A percentile compares a stretch with the other conserved stretches of the same genome.
Evolutionary conservation across 2,888 invertebrate genomes (phyloP).

Genomic region (Capitulum mitella): DNA sequence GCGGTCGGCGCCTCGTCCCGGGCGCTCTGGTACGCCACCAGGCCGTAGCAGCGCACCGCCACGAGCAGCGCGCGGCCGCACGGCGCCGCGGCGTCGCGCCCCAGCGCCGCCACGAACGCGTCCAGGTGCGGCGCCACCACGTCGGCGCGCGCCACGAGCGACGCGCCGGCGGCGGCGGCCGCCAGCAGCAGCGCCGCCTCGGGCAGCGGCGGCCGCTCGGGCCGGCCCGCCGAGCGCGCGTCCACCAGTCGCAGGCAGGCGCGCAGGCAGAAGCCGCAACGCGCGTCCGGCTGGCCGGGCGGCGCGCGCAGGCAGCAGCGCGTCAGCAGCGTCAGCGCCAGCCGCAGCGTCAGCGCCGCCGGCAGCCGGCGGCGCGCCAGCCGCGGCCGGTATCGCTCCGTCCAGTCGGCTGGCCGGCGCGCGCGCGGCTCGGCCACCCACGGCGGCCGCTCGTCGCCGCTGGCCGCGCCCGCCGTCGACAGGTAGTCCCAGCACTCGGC

Average conservation of each 20-base stretch:
- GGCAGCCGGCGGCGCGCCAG: neutral
- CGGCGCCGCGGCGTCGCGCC: neutral
- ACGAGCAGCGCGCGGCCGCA: neutral
- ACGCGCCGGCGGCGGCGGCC: neutral
- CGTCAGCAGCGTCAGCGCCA: neutral
- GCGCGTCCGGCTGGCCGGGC: neutral
- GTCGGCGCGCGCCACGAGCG: neutral
- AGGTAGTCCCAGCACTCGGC: neutral
- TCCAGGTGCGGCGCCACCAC: constrained; percentile 21
- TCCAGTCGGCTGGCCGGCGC: neutral
- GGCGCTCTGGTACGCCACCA: neutral
- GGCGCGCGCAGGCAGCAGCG: neutral
- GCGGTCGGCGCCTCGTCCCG: neutral
- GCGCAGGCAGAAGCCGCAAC: neutral
- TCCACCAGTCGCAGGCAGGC: constrained; percentile 16
- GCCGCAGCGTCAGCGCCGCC: neutral
- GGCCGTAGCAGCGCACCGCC: neutral
- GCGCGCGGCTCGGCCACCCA: neutral
- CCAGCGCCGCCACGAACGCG: neutral
- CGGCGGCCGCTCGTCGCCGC: neutral
- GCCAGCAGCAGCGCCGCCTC: neutral
- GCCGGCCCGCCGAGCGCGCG: neutral
- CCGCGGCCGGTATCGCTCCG: neutral
- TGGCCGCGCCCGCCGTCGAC: neutral
- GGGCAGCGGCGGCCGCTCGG: too few species aligned